These are phyloP conservation scores for Morpho achilles DNA, from an alignment of 2,888 invertebrate genomes.

Conservation along the genomic window DNA sequence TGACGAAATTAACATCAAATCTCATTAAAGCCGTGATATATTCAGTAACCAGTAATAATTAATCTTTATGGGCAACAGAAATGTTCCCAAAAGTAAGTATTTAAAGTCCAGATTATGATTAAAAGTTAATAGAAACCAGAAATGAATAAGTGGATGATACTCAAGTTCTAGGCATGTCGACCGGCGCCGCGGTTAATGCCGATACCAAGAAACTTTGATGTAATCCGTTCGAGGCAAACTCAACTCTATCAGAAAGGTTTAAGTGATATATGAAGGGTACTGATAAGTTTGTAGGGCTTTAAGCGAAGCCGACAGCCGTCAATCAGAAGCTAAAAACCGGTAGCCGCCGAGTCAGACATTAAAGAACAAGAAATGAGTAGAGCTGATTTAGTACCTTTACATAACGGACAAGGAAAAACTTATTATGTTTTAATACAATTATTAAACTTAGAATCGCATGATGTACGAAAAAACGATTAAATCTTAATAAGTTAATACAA, in stretches of 20 bases:
- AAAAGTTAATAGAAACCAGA: conserved; percentile 70
- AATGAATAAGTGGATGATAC: conserved; percentile 77
- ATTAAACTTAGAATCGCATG: background rate
- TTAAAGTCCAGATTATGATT: conserved; percentile 67
- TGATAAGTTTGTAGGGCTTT: conserved; percentile 45
- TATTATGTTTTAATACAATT: background rate
- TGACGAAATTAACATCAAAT: conserved; percentile 17
- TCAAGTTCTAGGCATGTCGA: conserved; percentile 67
- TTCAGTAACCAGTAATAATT: conserved; percentile 14
- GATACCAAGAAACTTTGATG: conserved; percentile 33
- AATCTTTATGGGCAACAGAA: conserved; percentile 21
- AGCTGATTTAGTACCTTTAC: conserved; percentile 35
- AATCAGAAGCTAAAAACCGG: conserved; percentile 78
- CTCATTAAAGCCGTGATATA: conserved; percentile 16
- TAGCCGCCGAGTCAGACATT: conserved; percentile 70
- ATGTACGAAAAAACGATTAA: background rate
- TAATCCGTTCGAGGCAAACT: conserved; percentile 29
- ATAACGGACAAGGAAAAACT: background rate
- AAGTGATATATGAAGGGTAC: conserved; percentile 28
- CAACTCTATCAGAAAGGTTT: conserved; percentile 31
- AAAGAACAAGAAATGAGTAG: conserved; percentile 67
- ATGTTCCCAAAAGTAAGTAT: conserved; percentile 22
- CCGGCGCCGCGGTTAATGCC: conserved; percentile 70
- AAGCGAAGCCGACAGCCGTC: conserved; percentile 77
- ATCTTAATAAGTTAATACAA: too few relatives aligned